Evolutionary conservation across 2,888 invertebrate species (phyloP).

Genomic region (Julus scandinavius): DNA sequence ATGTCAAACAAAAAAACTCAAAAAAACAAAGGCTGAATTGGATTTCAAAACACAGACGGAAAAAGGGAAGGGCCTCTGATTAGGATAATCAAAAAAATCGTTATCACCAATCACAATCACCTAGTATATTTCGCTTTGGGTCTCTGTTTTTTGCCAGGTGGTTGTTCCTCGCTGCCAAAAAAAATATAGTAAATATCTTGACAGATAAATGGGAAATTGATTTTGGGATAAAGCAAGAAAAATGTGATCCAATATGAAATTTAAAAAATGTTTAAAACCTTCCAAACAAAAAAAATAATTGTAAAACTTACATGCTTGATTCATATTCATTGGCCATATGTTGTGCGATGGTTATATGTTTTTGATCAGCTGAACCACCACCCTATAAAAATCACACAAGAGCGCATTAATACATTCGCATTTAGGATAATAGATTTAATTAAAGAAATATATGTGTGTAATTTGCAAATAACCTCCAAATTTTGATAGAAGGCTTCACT

Average conservation of each 20-base stretch:
- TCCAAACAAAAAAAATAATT: background rate
- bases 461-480: constrained; percentile 55
- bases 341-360: constrained; percentile 63
- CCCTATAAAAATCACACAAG: constrained; percentile 28
- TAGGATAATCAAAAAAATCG: constrained; percentile 44
- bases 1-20: background rate
- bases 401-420: background rate
- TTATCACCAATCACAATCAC: constrained; percentile 48
- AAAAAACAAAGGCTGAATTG: background rate
- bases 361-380: constrained; percentile 52
- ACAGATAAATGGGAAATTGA: background rate
- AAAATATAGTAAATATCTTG: constrained; percentile 49
- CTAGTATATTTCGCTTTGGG: constrained; percentile 49
- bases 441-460: background rate
- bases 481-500: constrained; percentile 56
- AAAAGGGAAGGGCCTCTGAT: background rate
- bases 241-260: background rate
- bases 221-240: background rate
- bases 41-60: background rate
- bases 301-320: constrained; percentile 79
- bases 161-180: constrained; percentile 50
- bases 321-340: constrained; percentile 90
- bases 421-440: background rate
- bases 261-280: background rate
- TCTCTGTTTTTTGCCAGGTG: constrained; percentile 34